Evolutionary conservation across 2,797 vertebrate species (phyloP), one percentile per base, ranked within the genome.

Genomic region (Phoeniculus purpureus): DNA sequence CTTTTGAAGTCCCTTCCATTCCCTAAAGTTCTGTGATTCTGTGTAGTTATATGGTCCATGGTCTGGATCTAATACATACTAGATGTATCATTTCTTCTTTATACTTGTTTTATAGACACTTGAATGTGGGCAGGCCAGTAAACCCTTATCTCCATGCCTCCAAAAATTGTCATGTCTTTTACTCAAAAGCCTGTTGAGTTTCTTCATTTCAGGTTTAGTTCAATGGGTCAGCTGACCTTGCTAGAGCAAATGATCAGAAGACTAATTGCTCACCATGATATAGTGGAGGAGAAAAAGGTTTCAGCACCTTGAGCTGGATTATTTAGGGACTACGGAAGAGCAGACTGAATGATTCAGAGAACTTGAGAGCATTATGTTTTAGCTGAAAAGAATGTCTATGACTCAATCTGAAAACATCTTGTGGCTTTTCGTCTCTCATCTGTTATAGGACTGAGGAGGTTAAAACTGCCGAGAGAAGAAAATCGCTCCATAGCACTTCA

Each of bases 361-460:
- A 72, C 59, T 75, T 90, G 47, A 19, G 85, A 94, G 67, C 66
- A 61, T 91, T 90, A 32, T 29, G n/a, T 47, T 54, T 95, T 91
- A 81, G 61, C 75, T 92, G 83, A 75, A 93, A 94, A 94, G 89
- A 90, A 94, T 91, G 67, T 84, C 58, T 3, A 7, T 96, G 92
- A 96, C 79, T 96, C 93, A 94, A 59, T 66, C 58, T 77, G 72
- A 70, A 93, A 94, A 45, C 27, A 73, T 58, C 29, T 81, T 89
- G 65, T 61, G 84, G 65, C 51, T 94, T 91, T 95, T 93, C 0
- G 0, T 72, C 52, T 91, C 56, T 85, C 67, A 32, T 81, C 62
- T 92, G 22, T 88, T 87, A 58, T 31, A 62, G 81, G 66, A 55
- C 62, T 59, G 59, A 71, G 80, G 27, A 82, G 40, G 76, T 93